Base-by-base conservation (phyloP, 2,888 invertebrate species). In the Exephanes ischioxanthus region DNA sequence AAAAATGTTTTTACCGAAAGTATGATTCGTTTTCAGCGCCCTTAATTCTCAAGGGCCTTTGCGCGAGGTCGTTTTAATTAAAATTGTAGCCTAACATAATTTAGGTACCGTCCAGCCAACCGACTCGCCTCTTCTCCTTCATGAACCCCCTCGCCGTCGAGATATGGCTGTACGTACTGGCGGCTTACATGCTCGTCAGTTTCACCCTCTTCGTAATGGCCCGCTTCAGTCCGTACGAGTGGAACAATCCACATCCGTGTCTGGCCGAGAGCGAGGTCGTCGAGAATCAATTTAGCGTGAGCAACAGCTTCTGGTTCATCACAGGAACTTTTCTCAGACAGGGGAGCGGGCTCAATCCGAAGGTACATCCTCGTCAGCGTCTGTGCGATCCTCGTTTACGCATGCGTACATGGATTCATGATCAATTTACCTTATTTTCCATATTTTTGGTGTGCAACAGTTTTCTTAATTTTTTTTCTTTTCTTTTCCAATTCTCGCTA, bases 121-220 rank as follows among this genome's bases (percentile, higher is more conserved):
- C 97, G 76, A 98, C 97, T 67, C 96, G 97, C 89, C 96, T 97
- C 86, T 99, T 99, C 96, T 98, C 98, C 92, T 99, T 99, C 95
- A 97, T 99, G 95, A 98, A 98, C 93, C 99, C 99, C 0, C 95
- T 99, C 91, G 98, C 99, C 0, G 97, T 98, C 90, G 98, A 99
- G 95, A 99, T 99, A 90, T 99, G 99, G 99, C 95, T 99, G 87
- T 98, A 98, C 95, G 98, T 99, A 84, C 94, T 98, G 88, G 98
- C 98, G 30, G 99, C 99, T 19, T 99, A 99, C 94, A 96, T 99
- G 89, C 96, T 99, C 89, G 99, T 99, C 87, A 98, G 98, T 33
- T 97, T 98, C 94, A 98, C 98, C 0, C 95, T 99, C 90, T 99
- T 99, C 94, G 98, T 99, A 78, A 97, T 99, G 96, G 99, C 99